A percentile compares a stretch with the other conserved stretches of the same genome.
These are phyloP conservation scores for Araneus ventricosus DNA, from an alignment of 1,140 invertebrate species.

Conservation along the genomic window DNA sequence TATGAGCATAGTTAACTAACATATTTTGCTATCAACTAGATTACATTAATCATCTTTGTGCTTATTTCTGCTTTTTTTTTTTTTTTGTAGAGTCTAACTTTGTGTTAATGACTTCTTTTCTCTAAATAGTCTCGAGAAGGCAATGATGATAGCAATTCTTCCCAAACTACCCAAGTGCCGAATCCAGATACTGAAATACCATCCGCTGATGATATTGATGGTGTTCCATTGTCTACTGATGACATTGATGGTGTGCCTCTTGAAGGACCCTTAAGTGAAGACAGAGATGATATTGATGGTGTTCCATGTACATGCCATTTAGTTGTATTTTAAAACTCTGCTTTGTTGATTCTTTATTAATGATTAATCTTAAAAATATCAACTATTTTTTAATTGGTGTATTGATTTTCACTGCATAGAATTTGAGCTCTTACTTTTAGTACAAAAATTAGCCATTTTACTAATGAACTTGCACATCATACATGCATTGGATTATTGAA, in stretches of 20 bases:
- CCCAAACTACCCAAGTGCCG: conserved; percentile 46
- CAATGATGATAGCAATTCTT: conserved; percentile 68
- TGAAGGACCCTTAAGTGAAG: conserved; percentile 65
- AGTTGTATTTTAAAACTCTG: background rate
- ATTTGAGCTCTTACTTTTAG: no score
- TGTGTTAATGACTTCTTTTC: no score
- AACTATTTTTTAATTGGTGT: no score
- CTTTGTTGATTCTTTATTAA: background rate
- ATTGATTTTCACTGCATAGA: no score
- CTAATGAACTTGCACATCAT: no score
- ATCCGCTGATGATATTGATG: conserved; percentile 77
- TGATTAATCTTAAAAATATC: background rate
- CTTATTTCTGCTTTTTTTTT: no score
- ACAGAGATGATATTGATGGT: conserved; percentile 74
- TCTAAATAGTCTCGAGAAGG: conserved; percentile 24
- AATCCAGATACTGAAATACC: conserved; percentile 55
- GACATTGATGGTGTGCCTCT: conserved; percentile 87
- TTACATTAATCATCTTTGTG: no score
- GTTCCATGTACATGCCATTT: conserved; percentile 82
- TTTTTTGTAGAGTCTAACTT: no score
- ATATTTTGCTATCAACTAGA: no score
- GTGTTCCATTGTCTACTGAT: conserved; percentile 80
- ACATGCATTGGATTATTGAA: no score
- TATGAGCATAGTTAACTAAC: no score
- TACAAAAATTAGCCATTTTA: no score